A percentile compares a stretch with the other conserved stretches of the same genome.
These are phyloP conservation scores for Megaustenia siamemsis DNA, from an alignment of 2,888 invertebrate species.

Conservation along the genomic window DNA sequence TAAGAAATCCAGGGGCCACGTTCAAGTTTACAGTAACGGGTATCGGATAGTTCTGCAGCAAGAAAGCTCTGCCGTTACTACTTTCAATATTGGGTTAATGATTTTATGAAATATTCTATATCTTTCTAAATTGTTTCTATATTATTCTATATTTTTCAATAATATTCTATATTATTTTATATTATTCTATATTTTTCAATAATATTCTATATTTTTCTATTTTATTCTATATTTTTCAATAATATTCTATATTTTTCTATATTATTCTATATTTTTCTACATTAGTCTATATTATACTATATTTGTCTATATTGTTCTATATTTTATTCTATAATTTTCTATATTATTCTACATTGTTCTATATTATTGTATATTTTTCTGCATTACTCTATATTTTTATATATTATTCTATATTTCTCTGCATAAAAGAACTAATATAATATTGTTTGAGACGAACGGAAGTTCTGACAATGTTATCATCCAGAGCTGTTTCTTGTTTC, in stretches of 20 bases:
- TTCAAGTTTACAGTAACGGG: too few relatives aligned
- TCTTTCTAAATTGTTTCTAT: not conserved
- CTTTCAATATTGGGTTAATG: too few relatives aligned
- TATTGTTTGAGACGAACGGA: too few relatives aligned
- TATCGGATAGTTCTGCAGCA: too few relatives aligned
- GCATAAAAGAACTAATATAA: too few relatives aligned
- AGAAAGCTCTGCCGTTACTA: too few relatives aligned
- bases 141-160: not conserved
- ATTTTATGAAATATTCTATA: too few relatives aligned
- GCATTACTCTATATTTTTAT: slow-evolving; percentile 5
- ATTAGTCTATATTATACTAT: not conserved
- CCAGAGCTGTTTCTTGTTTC: too few relatives aligned
- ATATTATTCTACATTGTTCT: slow-evolving; percentile 21
- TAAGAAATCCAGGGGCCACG: too few relatives aligned
- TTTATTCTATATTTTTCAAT: not conserved
- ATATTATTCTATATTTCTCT: not conserved
- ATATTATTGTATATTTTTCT: slow-evolving; percentile 3
- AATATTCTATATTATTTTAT: not conserved
- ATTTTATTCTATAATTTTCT: not conserved
- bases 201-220: not conserved
- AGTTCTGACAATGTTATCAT: too few relatives aligned
- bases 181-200: too few relatives aligned
- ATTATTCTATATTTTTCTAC: too few relatives aligned
- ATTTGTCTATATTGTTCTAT: not conserved
- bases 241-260: not conserved